These are phyloP conservation scores for Diaprepes abbreviatus DNA, from an alignment of 2,888 invertebrate genomes.

Conservation along the genomic window DNA sequence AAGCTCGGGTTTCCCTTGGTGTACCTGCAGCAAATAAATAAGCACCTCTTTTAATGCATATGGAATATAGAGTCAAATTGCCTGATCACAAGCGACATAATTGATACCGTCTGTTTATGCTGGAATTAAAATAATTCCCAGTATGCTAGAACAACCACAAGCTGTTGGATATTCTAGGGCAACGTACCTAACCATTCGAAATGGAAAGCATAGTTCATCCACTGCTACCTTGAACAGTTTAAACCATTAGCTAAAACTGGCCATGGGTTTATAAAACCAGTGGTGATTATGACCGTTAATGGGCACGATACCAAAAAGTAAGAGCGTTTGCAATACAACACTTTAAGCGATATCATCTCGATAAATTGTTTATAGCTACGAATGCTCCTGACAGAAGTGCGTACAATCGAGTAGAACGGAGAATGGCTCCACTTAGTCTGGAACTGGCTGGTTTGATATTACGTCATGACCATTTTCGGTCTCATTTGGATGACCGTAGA, in stretches of 20 bases:
- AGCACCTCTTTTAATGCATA: no score
- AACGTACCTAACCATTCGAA: conserved; percentile 59
- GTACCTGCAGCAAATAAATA: conserved; percentile 11
- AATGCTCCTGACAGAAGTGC: no score
- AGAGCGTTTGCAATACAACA: no score
- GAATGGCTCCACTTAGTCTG: conserved; percentile 56
- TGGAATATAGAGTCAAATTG: no score
- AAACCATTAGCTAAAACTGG: no score
- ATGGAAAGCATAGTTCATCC: no score
- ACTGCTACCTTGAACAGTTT: no score
- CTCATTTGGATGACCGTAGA: neutral
- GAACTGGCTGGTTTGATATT: conserved; percentile 57
- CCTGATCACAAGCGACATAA: neutral
- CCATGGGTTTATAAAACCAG: no score
- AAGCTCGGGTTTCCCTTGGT: no score
- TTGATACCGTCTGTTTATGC: conserved; percentile 49
- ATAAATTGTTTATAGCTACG: conserved; percentile 59
- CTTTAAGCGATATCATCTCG: conserved; percentile 54
- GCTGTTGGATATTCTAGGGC: conserved; percentile 59
- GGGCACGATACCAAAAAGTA: conserved; percentile 50
- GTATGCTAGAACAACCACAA: conserved; percentile 23
- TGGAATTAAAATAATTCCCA: no score
- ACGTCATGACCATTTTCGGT: conserved; percentile 48
- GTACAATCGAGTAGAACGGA: conserved; percentile 51
- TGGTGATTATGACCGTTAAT: conserved; percentile 54